These are phyloP conservation scores for Tricholaema leucomelas DNA, from an alignment of 2,113 vertebrate species.

Conservation along the genomic window DNA sequence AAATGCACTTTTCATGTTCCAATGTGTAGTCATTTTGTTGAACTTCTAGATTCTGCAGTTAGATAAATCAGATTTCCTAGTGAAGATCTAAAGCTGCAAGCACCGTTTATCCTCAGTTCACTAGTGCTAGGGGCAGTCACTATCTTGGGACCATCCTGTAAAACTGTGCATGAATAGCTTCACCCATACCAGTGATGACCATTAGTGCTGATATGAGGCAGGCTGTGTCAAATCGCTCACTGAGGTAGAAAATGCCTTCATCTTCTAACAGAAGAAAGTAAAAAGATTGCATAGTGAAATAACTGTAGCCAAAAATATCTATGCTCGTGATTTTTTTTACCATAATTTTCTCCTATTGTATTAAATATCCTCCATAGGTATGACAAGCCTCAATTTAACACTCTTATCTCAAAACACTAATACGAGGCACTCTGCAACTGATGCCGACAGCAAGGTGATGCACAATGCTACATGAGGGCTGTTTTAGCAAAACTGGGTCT, in stretches of 20 bases:
- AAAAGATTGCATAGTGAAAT: not conserved
- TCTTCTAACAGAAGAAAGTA: not conserved
- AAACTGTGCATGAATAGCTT: not conserved
- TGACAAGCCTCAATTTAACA: not conserved
- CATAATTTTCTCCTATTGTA: fast-evolving
- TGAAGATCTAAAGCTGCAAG: conserved; percentile 4
- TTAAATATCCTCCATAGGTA: not conserved
- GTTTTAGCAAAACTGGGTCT: not conserved
- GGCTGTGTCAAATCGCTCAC: not conserved
- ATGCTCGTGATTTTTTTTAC: not conserved
- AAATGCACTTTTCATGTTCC: conserved; percentile 1
- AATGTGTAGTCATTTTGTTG: not conserved
- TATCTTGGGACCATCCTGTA: not conserved
- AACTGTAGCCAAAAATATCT: not conserved
- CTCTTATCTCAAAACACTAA: not conserved
- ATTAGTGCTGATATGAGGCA: not conserved
- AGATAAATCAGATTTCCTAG: not conserved
- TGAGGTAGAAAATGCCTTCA: not conserved
- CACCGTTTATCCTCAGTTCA: not conserved
- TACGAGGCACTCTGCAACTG: not conserved
- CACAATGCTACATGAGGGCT: not conserved
- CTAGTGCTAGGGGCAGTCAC: not conserved
- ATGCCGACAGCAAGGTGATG: not conserved
- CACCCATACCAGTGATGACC: not conserved
- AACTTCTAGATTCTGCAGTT: not conserved